These are phyloP conservation scores for Phymastichus coffea DNA, from an alignment of 1,140 invertebrate genomes.

Conservation along the genomic window DNA sequence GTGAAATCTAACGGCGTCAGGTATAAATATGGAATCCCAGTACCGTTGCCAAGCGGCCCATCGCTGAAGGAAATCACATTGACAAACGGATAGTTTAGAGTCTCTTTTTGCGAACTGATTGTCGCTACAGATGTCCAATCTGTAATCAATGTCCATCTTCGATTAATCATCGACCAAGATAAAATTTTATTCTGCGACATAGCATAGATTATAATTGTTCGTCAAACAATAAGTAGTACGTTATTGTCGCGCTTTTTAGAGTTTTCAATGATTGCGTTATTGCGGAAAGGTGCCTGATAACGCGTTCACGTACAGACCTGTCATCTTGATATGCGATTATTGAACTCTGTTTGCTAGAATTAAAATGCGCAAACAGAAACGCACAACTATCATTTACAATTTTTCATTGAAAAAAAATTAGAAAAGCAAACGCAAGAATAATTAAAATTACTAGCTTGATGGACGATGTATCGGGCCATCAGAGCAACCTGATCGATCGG, in stretches of 20 bases:
- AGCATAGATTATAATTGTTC: too few relatives aligned
- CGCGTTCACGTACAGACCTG: too few relatives aligned
- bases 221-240: too few relatives aligned
- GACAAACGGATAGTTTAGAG: constrained; percentile 70
- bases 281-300: too few relatives aligned
- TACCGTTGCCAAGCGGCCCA: constrained; percentile 66
- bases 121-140: constrained; percentile 76
- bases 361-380: background rate
- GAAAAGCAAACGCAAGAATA: background rate
- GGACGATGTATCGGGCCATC: constrained; percentile 60
- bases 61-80: constrained; percentile 75
- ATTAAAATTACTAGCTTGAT: constrained; percentile 50
- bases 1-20: constrained; percentile 75
- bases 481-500: constrained; percentile 49
- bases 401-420: background rate
- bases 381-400: background rate
- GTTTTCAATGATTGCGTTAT: too few relatives aligned
- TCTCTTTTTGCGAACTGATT: constrained; percentile 64
- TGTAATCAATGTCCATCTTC: constrained; percentile 39
- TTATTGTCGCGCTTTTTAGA: too few relatives aligned
- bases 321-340: too few relatives aligned
- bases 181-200: too few relatives aligned
- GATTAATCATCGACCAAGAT: too few relatives aligned
- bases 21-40: constrained; percentile 76
- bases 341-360: too few relatives aligned